These are phyloP conservation scores for Hirtodrosophila histrioides DNA, from an alignment of 2,888 invertebrate genomes.

Conservation along the genomic window DNA sequence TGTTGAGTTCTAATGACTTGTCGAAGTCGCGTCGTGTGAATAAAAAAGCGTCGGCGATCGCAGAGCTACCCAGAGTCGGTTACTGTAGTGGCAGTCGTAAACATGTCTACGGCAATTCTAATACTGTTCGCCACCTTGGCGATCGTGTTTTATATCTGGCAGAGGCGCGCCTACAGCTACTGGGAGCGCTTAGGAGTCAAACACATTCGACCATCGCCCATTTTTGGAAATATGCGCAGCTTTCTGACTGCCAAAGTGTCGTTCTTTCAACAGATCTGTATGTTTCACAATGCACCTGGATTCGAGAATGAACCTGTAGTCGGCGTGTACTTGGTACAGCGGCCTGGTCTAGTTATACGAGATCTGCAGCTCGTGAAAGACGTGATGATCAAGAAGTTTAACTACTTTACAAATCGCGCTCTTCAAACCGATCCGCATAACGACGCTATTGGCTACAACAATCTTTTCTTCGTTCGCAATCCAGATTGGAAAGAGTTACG, in stretches of 20 bases:
- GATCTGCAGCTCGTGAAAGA: conserved; percentile 84
- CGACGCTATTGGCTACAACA: conserved; percentile 83
- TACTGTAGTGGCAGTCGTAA: neutral
- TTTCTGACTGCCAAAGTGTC: conserved; percentile 68
- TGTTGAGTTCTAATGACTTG: neutral
- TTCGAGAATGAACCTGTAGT: conserved; percentile 66
- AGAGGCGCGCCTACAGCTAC: conserved; percentile 53
- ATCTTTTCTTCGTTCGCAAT: conserved; percentile 83
- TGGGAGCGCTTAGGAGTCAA: conserved; percentile 81
- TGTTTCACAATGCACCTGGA: conserved; percentile 59
- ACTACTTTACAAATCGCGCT: conserved; percentile 82
- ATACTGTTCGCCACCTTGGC: conserved; percentile 38
- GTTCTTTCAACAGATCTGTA: conserved; percentile 75
- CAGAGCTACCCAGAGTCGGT: conserved; percentile 21
- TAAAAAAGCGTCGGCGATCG: conserved; percentile 3
- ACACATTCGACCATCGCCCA: conserved; percentile 74
- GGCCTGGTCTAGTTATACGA: conserved; percentile 82
- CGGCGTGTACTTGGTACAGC: conserved; percentile 83
- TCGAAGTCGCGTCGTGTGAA: neutral
- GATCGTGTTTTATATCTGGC: conserved; percentile 61
- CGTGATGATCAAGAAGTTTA: conserved; percentile 84
- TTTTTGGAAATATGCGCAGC: conserved; percentile 83
- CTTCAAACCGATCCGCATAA: conserved; percentile 64
- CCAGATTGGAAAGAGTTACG: conserved; percentile 84
- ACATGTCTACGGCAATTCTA: conserved; percentile 49